Conservation (phyloP, 2,888 invertebrate species). For the Nephrotoma guestfalica region DNA sequence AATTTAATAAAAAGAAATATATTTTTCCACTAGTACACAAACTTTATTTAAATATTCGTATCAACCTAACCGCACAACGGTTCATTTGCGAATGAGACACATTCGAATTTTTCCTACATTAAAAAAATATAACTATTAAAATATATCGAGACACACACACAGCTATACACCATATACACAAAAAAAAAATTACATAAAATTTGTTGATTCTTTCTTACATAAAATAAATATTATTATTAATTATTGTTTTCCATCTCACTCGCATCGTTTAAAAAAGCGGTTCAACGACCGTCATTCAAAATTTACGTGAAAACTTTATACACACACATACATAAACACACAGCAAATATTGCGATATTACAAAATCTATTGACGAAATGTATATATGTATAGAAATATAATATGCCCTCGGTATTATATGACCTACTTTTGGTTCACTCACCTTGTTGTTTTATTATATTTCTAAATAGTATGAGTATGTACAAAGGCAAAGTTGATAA, state of each 20-base stretch:
- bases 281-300: constrained; percentile 2
- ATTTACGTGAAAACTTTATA: not conserved
- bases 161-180: not conserved
- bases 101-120: constrained; percentile 4
- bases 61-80: constrained; percentile 7
- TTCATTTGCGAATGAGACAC: constrained; percentile 11
- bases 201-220: not conserved
- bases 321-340: not conserved
- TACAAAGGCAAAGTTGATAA: not conserved
- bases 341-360: constrained; percentile 1
- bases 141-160: not conserved
- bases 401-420: constrained; percentile 10
- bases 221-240: not conserved
- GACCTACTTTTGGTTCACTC: constrained; percentile 11
- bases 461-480: not conserved
- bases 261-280: not conserved
- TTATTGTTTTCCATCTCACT: not conserved
- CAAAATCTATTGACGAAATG: not conserved
- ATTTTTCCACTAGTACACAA: not conserved
- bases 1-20: not conserved
- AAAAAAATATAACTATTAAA: not conserved
- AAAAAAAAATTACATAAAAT: not conserved
- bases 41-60: not conserved
- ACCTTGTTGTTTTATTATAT: constrained; percentile 5
- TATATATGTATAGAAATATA: not conserved